Base-by-base conservation (phyloP, 2,888 invertebrate genomes). In the Cephus pygmeus region DNA sequence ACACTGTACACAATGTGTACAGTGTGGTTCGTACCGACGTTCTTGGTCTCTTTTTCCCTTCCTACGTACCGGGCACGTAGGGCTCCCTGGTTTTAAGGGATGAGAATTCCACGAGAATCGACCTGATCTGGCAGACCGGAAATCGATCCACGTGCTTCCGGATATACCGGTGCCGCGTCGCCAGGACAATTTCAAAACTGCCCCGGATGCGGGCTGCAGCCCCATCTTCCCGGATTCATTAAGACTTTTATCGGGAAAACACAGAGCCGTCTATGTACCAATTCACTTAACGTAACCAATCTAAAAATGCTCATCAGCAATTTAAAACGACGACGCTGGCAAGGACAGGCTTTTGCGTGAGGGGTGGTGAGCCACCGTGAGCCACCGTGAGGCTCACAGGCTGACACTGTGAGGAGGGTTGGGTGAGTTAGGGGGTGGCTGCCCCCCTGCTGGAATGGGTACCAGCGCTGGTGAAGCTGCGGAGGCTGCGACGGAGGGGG, bases 241-340 rank as follows among this genome's bases (percentile, higher is more conserved):
- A 86, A 86, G 87, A 87, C 84, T 88, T 90, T 91, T 90, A 90
- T 90, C 90, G 89, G 85, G 84, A 87, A 88, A 90, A 90, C 89
- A 90, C 90, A 88, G 87, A 80, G 87, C 86, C 86, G 87, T 85
- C 88, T 87, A 89, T 90, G 89, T 90, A 90, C 88, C 91, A 91
- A 91, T 91, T 89, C 90, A 91, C 90, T 91, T 90, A 91, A 90
- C 88, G 88, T 87, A 88, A 88, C 90, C 90, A 90, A 90, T 91
- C 89, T 90, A 88, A 90, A 91, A 90, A 90, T 90, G 89, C 91
- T 91, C 91, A 91, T 91, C 91, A 90, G 91, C 91, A 91, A 91
- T 91, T 91, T 91, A 91, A 91, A 91, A 84, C 88, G 88, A 86
- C 80, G 83, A 84, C 84, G 85, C 82, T 76, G 76, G 81, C 30